phyloP scores from a whole-genome alignment of 2,113 vertebrate genomes.

The Cinclus mexicanus region DNA sequence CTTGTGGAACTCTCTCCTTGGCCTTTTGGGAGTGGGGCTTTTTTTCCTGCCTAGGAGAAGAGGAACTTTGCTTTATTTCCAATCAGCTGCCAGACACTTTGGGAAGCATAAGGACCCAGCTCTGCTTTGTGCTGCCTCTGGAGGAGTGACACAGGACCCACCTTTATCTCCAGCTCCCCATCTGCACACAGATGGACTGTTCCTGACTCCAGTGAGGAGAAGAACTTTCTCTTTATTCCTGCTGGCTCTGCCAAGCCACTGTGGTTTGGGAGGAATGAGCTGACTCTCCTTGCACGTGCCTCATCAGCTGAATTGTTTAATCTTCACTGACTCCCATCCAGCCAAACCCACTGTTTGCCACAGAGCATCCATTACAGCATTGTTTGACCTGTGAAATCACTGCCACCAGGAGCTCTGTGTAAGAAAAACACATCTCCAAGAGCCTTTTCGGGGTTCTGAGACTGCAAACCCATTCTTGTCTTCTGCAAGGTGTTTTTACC shows the following conservation, averaged over 20 bases:
- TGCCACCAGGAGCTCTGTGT: neutral
- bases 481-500: neutral
- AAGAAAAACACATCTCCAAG: neutral
- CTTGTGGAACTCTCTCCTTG: neutral
- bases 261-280: neutral
- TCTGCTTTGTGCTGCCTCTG: neutral
- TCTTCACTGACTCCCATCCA: neutral
- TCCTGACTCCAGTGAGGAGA: neutral
- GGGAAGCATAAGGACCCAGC: accelerated
- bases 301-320: neutral
- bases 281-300: neutral
- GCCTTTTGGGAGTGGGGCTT: neutral
- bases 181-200: accelerated
- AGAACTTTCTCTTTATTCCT: neutral
- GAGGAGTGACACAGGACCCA: accelerated
- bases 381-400: neutral
- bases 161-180: neutral
- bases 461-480: neutral
- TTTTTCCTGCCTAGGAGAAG: neutral
- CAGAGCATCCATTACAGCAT: neutral
- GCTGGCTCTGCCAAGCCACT: neutral
- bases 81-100: accelerated
- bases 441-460: neutral
- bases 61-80: neutral
- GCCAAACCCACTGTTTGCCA: neutral